A percentile compares a stretch with the other conserved stretches of the same genome.
These are phyloP conservation scores for Gopherus flavomarginatus DNA, from an alignment of 2,113 vertebrate species.

Conservation along the genomic window DNA sequence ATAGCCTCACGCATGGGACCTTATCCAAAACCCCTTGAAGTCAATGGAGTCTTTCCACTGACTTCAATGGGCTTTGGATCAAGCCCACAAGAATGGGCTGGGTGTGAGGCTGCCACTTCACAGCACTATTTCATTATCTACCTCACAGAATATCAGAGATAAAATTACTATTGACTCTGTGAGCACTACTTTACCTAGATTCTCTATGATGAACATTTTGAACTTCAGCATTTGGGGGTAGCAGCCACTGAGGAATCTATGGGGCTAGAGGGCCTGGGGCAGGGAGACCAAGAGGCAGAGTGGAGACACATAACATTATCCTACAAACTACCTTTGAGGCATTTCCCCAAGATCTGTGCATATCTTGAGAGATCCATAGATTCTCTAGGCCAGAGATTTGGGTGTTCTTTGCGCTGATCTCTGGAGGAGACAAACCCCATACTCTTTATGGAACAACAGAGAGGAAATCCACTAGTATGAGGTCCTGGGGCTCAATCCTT, in stretches of 20 bases:
- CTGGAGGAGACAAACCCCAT: background rate
- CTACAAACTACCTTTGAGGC: background rate
- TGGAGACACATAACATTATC: background rate
- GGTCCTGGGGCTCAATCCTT: background rate
- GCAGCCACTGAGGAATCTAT: background rate
- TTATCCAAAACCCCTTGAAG: background rate
- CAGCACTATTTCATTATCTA: background rate
- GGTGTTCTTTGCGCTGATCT: rapidly evolving
- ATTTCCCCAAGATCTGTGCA: background rate
- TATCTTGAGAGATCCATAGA: background rate
- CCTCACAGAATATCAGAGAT: background rate
- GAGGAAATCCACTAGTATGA: background rate
- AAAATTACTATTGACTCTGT: background rate
- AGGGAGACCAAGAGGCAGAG: rapidly evolving
- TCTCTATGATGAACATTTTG: background rate
- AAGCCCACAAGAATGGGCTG: background rate
- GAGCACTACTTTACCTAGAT: background rate
- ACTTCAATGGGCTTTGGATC: background rate
- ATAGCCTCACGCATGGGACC: background rate
- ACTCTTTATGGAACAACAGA: background rate
- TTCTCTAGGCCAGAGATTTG: background rate
- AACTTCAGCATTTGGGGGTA: background rate
- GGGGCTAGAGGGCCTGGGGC: background rate
- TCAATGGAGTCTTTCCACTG: background rate
- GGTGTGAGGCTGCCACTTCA: background rate